phyloP scores from a whole-genome alignment of 37 sponge, comb jelly and placozoan genomes.

The Beroe forskalii region DNA sequence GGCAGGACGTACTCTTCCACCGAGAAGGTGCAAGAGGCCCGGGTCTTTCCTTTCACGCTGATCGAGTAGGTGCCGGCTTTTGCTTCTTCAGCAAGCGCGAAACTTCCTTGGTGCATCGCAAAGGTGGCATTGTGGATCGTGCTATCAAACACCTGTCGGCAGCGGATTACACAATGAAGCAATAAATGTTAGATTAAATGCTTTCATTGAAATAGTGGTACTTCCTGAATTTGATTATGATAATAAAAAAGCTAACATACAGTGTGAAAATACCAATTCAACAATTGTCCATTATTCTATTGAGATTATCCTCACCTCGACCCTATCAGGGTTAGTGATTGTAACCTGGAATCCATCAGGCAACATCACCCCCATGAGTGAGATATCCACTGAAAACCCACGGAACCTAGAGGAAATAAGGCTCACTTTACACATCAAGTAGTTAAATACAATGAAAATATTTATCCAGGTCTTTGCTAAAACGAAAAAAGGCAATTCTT shows the following conservation, averaged over 20 bases:
- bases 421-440: neutral
- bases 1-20: constrained; percentile 62
- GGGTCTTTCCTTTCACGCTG: neutral
- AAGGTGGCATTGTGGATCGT: neutral
- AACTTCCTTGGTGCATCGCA: constrained; percentile 8
- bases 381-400: neutral
- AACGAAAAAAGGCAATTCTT: neutral
- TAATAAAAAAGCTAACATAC: too few relatives aligned
- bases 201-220: too few relatives aligned
- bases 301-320: too few relatives aligned
- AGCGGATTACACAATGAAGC: too few relatives aligned
- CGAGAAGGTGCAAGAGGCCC: constrained; percentile 43
- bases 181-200: too few relatives aligned
- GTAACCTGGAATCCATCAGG: neutral
- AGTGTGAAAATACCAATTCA: too few relatives aligned
- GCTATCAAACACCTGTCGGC: neutral
- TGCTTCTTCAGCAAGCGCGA: constrained; percentile 39
- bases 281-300: too few relatives aligned
- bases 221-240: too few relatives aligned
- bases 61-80: neutral
- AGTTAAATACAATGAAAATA: too few relatives aligned
- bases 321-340: neutral
- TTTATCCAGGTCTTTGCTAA: too few relatives aligned
- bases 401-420: constrained; percentile 51
- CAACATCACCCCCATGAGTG: neutral